Conservation (phyloP, 1,140 invertebrate species). For the Condylostylus longicornis region DNA sequence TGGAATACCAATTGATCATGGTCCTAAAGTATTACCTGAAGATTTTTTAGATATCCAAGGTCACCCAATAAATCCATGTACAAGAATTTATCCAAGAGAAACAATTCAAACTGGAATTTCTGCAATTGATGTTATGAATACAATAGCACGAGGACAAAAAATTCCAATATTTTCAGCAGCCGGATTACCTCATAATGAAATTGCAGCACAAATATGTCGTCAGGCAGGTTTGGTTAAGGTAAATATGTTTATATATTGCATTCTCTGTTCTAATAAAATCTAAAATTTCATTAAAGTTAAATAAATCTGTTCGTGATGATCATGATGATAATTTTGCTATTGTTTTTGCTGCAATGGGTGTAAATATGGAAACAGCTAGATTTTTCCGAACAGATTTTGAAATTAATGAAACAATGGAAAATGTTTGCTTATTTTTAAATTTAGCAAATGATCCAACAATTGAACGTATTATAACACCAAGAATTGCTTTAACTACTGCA, state of each 20-base stretch:
- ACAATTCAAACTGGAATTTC: constrained; percentile 98
- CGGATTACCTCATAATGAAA: constrained; percentile 92
- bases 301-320: constrained; percentile 72
- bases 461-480: constrained; percentile 91
- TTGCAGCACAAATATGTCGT: constrained; percentile 93
- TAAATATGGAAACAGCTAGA: constrained; percentile 92
- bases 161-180: constrained; percentile 97
- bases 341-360: constrained; percentile 94
- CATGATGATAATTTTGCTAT: constrained; percentile 92
- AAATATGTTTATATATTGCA: no score
- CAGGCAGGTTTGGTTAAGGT: constrained; percentile 86
- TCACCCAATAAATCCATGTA: constrained; percentile 92
- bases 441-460: constrained; percentile 93
- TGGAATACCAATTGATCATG: constrained; percentile 91
- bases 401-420: constrained; percentile 95
- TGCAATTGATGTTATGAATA: constrained; percentile 95
- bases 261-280: no score
- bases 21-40: constrained; percentile 82
- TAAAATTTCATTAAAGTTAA: no score
- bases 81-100: constrained; percentile 91
- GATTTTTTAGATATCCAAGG: constrained; percentile 90
- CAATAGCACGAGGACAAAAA: constrained; percentile 90
- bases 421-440: constrained; percentile 89
- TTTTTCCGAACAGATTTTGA: constrained; percentile 93
- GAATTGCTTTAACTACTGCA: constrained; percentile 81